A percentile compares a stretch with the other conserved stretches of the same genome.
These are phyloP conservation scores for Caenorhabditis becei DNA, from an alignment of 2,888 invertebrate species.

Conservation along the genomic window DNA sequence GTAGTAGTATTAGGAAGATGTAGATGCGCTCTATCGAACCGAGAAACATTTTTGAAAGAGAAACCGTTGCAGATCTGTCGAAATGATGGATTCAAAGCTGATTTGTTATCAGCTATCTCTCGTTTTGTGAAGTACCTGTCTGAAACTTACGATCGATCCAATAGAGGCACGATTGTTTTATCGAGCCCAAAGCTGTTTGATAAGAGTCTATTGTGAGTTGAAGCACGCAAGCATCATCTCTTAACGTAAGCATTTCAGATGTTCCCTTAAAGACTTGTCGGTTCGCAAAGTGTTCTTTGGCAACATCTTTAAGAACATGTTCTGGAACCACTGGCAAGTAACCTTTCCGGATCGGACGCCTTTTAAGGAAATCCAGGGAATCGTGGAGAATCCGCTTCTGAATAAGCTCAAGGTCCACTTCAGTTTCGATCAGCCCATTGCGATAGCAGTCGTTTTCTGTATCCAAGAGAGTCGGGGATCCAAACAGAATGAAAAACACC, in stretches of 20 bases:
- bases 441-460: background rate
- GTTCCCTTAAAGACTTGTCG: background rate
- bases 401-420: conserved; percentile 8
- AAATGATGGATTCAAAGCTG: background rate
- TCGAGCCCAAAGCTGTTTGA: conserved; percentile 1
- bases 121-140: background rate
- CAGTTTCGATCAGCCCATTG: conserved; percentile 5
- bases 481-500: background rate
- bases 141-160: background rate
- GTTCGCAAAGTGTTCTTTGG: conserved; percentile 10
- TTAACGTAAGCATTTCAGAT: conserved; percentile 20
- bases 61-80: no score
- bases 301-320: conserved; percentile 13
- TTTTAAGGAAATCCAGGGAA: background rate
- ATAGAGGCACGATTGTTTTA: background rate
- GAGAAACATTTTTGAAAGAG: no score
- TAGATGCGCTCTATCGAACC: no score
- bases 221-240: background rate
- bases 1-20: no score
- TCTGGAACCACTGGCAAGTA: conserved; percentile 29
- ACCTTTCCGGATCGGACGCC: no score
- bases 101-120: background rate
- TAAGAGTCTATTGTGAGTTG: conserved; percentile 3
- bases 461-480: background rate
- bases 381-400: background rate